Conservation (phyloP, 2,888 invertebrate genomes). For the Acronicta leporina region DNA sequence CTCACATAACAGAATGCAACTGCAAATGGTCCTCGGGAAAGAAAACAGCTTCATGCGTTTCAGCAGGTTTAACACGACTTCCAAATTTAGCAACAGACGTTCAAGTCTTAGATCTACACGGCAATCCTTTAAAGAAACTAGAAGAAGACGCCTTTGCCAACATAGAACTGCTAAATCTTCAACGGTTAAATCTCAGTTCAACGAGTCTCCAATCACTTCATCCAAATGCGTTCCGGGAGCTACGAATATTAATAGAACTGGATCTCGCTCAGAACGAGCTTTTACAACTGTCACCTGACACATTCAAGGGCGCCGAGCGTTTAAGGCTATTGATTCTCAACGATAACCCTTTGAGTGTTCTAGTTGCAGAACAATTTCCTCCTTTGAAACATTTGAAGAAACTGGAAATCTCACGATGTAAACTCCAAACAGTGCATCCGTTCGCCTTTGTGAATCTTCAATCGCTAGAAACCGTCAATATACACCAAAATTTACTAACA, state of each 20-base stretch:
- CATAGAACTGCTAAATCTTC: conserved; percentile 94
- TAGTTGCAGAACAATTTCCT: conserved; percentile 94
- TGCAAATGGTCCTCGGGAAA: conserved; percentile 98
- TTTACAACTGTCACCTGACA: conserved; percentile 92
- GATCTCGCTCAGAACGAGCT: conserved; percentile 95
- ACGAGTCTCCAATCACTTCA: conserved; percentile 93
- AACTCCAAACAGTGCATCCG: conserved; percentile 92
- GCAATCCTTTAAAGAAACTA: conserved; percentile 92
- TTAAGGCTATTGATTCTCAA: conserved; percentile 93
- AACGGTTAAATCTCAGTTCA: conserved; percentile 94
- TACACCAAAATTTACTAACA: conserved; percentile 94
- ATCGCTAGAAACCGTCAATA: conserved; percentile 94
- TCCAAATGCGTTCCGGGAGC: conserved; percentile 94
- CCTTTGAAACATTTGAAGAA: conserved; percentile 93
- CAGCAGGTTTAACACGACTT: conserved; percentile 92
- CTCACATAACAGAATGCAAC: conserved; percentile 91
- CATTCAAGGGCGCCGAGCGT: conserved; percentile 95
- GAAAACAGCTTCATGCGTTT: conserved; percentile 95
- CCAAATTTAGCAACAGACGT: conserved; percentile 89
- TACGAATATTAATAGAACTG: conserved; percentile 95
- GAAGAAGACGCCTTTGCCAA: conserved; percentile 93
- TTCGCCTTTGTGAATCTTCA: conserved; percentile 93
- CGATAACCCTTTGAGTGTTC: conserved; percentile 93
- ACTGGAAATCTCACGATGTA: conserved; percentile 94
- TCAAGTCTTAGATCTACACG: conserved; percentile 93